These are phyloP conservation scores for Cryptosula pallasiana DNA, from an alignment of 2,888 invertebrate genomes.

Conservation along the genomic window DNA sequence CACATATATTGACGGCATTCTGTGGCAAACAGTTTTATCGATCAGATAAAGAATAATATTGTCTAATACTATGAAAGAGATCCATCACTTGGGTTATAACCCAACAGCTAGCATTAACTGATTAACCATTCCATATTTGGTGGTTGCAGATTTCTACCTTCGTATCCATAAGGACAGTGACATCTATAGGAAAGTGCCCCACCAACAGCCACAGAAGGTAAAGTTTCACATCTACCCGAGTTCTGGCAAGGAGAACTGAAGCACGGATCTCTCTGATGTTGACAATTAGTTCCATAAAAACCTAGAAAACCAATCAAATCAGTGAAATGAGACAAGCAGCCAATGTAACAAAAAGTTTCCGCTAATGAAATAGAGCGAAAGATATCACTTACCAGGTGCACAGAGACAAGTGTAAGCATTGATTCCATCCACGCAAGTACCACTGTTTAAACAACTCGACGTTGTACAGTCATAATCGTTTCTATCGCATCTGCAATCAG, in stretches of 20 bases:
- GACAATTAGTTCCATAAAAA: constrained; percentile 83
- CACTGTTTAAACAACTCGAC: constrained; percentile 55
- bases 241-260: constrained; percentile 63
- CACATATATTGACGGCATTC: too few relatives aligned
- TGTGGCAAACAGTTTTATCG: too few relatives aligned
- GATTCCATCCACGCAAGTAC: constrained; percentile 64
- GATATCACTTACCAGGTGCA: constrained; percentile 26
- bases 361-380: too few relatives aligned
- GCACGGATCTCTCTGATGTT: constrained; percentile 86
- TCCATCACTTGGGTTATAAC: too few relatives aligned
- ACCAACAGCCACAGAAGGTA: constrained; percentile 30
- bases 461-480: constrained; percentile 88
- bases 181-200: constrained; percentile 36
- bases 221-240: constrained; percentile 38
- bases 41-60: too few relatives aligned
- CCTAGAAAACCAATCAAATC: too few relatives aligned
- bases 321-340: too few relatives aligned
- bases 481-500: constrained; percentile 70
- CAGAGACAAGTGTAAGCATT: constrained; percentile 46
- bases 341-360: too few relatives aligned
- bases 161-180: constrained; percentile 44
- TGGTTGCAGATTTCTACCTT: constrained; percentile 36
- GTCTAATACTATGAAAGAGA: too few relatives aligned
- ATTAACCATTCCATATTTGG: too few relatives aligned
- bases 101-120: too few relatives aligned